These are phyloP conservation scores for Argentina silus DNA, from an alignment of 2,797 vertebrate species.

Conservation along the genomic window DNA sequence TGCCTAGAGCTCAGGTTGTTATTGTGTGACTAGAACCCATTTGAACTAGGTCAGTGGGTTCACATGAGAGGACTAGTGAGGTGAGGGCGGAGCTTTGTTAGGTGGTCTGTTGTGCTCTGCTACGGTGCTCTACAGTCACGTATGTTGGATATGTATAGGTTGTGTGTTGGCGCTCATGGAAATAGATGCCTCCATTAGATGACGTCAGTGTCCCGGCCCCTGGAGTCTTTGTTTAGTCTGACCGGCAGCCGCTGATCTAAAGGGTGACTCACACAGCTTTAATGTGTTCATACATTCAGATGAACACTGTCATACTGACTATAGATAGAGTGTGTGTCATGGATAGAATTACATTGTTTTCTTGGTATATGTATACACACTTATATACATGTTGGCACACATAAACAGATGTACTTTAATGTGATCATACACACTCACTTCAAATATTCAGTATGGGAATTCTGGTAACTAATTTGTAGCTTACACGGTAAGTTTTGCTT, in stretches of 20 bases:
- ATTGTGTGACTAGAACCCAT: slow-evolving; percentile 11
- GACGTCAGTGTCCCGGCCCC: slow-evolving; percentile 35
- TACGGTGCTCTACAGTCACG: background rate
- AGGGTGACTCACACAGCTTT: slow-evolving; percentile 51
- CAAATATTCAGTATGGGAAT: background rate
- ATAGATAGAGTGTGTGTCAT: slow-evolving; percentile 38
- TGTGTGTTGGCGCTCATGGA: slow-evolving; percentile 22
- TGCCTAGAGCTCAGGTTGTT: background rate
- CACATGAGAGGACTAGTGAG: background rate
- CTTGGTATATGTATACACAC: background rate
- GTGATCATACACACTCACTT: background rate
- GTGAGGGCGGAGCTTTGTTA: background rate
- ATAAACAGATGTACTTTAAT: slow-evolving; percentile 28
- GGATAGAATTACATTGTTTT: background rate
- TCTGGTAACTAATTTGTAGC: too few relatives aligned
- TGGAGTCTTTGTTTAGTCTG: slow-evolving; percentile 53
- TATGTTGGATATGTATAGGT: background rate
- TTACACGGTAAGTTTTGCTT: too few relatives aligned
- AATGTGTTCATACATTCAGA: slow-evolving; percentile 20
- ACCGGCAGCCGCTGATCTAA: background rate
- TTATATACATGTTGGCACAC: background rate
- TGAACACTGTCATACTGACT: slow-evolving; percentile 17
- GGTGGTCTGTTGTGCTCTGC: background rate
- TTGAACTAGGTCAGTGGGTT: slow-evolving; percentile 10
- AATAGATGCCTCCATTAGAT: slow-evolving; percentile 12